A percentile compares a stretch with the other conserved stretches of the same genome.
These are phyloP conservation scores for Characodon lateralis DNA, from an alignment of 2,797 vertebrate genomes.

Conservation along the genomic window DNA sequence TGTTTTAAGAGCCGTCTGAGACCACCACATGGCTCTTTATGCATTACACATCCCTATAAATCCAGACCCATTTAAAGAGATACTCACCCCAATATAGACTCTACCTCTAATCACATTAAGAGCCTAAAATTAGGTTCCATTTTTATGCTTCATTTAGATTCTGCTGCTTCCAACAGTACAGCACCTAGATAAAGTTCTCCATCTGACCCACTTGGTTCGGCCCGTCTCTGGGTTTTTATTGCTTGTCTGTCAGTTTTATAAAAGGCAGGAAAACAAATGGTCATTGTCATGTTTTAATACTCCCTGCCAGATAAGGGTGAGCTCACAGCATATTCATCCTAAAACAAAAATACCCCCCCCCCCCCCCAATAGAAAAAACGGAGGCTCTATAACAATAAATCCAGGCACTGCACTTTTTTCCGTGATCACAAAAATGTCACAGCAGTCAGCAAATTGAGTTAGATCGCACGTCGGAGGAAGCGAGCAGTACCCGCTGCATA, in stretches of 20 bases:
- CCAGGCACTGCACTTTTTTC: slow-evolving; percentile 46
- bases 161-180: not conserved
- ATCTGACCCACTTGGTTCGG: not conserved
- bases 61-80: slow-evolving; percentile 1
- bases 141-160: not conserved
- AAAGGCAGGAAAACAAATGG: slow-evolving; percentile 34
- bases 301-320: slow-evolving; percentile 58
- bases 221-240: not conserved
- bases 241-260: slow-evolving; percentile 13
- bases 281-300: slow-evolving; percentile 53
- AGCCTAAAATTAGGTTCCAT: not conserved
- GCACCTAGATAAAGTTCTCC: not conserved
- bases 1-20: slow-evolving; percentile 42
- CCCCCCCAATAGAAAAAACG: slow-evolving; percentile 14
- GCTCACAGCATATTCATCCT: slow-evolving; percentile 52
- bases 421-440: slow-evolving; percentile 65
- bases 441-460: slow-evolving; percentile 66
- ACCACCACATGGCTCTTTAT: slow-evolving; percentile 31
- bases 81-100: slow-evolving; percentile 6
- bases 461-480: slow-evolving; percentile 42
- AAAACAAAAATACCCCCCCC: not conserved
- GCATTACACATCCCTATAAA: slow-evolving; percentile 42
- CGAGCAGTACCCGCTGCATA: slow-evolving; percentile 39
- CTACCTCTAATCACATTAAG: slow-evolving; percentile 16
- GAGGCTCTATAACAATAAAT: slow-evolving; percentile 52